These are phyloP conservation scores for Felis chaus DNA, from an alignment of 2,113 vertebrate species.

Conservation along the genomic window DNA sequence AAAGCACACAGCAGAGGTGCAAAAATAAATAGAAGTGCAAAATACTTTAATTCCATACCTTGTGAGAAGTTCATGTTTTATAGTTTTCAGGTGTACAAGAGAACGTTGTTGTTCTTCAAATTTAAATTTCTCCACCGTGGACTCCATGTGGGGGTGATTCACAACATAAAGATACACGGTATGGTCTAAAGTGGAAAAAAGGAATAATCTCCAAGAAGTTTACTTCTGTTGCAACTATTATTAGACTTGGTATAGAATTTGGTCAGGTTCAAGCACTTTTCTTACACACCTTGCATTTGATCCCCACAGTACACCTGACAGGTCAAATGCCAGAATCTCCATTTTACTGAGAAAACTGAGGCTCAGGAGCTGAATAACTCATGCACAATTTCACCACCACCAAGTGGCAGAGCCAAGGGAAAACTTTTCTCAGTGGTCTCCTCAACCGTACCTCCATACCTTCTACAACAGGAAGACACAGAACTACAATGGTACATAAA, in stretches of 20 bases:
- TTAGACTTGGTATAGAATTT: neutral
- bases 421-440: neutral
- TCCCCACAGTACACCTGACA: neutral
- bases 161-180: constrained; percentile 92
- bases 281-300: neutral
- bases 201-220: constrained; percentile 14
- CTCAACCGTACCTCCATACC: neutral
- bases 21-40: neutral
- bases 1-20: neutral
- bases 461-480: neutral
- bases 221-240: neutral
- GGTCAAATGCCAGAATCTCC: neutral
- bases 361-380: neutral
- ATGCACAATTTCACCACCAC: neutral
- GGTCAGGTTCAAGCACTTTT: neutral
- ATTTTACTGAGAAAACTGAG: neutral
- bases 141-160: constrained; percentile 91
- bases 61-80: constrained; percentile 90
- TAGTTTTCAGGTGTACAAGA: constrained; percentile 91
- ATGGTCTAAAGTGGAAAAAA: constrained; percentile 83
- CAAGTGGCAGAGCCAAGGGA: neutral
- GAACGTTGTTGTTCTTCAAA: constrained; percentile 89
- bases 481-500: neutral
- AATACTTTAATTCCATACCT: constrained; percentile 84
- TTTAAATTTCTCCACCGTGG: constrained; percentile 92